Base-by-base conservation (phyloP, 2,797 vertebrate genomes). In the Euphonia xanthogaster region DNA sequence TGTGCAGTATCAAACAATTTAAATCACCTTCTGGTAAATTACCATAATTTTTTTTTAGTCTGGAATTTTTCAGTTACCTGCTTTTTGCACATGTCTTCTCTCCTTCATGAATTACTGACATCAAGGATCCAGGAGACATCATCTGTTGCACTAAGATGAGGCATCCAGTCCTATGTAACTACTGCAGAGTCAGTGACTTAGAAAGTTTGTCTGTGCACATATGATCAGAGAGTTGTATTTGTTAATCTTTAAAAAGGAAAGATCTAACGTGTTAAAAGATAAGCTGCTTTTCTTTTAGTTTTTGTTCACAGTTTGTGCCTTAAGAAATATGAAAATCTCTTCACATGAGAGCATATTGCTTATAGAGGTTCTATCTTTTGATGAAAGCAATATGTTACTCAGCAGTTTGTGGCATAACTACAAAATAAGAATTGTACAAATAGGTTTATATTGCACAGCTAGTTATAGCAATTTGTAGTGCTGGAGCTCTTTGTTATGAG, bases 221-320 rank as follows among this genome's bases (percentile, higher is more conserved):
- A 1, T 50, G 50, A 48, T 63, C 48, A 42, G 45, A 48, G 39
- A 87, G 40, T 25, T 77, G 19, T 73, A 39, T 84, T 90, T 84
- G 48, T 72, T 88, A 31, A 54, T 28, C 19, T 81, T 79, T 50
- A 57, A 57, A 35, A 22, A 62, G 72, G 53, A 78, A 44, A 53
- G 67, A 63, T 15, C 45, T 77, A 66, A 71, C 3, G 3, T 74
- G 12, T 51, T 85, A 66, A 87, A 91, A 92, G 77, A 91, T 79
- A 50, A 91, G 63, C 44, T 92, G 6, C 35, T 90, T 94, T 83
- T 86, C 57, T 94, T 89, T 44, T 57, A 39, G 35, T 82, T 95
- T 87, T 85, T 95, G 30, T 93, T 91, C 27, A 28, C n/a, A 85
- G 24, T 88, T 40, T 79, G 75, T 73, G n/a, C 60, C 53, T 74